These are phyloP conservation scores for Takifugu ocellatus DNA, from an alignment of 2,797 vertebrate species.

Conservation along the genomic window DNA sequence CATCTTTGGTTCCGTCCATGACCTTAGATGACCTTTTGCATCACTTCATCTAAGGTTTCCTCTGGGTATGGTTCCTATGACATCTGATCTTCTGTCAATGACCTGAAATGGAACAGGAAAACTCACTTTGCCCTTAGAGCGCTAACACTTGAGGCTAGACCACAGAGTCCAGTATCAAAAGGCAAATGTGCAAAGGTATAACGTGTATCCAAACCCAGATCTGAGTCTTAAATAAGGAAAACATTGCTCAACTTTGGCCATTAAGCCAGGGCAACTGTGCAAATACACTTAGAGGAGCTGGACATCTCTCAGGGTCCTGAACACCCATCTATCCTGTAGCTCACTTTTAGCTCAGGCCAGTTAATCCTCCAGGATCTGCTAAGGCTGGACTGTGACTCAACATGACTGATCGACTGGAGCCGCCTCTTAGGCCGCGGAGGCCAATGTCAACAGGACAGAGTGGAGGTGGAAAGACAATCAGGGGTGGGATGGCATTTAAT, in stretches of 20 bases:
- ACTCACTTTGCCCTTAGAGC: slow-evolving; percentile 53
- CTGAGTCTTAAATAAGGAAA: slow-evolving; percentile 56
- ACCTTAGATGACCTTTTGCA: too few relatives aligned
- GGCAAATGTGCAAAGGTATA: slow-evolving; percentile 48
- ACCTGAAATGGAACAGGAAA: slow-evolving; percentile 19
- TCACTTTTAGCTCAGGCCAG: slow-evolving; percentile 26
- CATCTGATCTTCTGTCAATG: slow-evolving; percentile 2
- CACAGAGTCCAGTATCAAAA: slow-evolving; percentile 37
- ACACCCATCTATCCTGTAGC: slow-evolving; percentile 36
- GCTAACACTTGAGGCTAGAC: slow-evolving; percentile 19
- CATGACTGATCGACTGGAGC: slow-evolving; percentile 28
- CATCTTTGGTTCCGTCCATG: too few relatives aligned
- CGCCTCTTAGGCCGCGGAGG: slow-evolving; percentile 35
- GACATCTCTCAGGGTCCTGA: slow-evolving; percentile 34
- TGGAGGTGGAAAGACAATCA: slow-evolving; percentile 62
- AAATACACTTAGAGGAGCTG: slow-evolving; percentile 51
- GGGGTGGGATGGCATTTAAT: slow-evolving; percentile 57
- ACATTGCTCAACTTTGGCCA: slow-evolving; percentile 57
- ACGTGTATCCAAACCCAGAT: slow-evolving; percentile 59
- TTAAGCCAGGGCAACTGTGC: slow-evolving; percentile 47
- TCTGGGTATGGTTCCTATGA: too few relatives aligned
- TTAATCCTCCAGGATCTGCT: slow-evolving; percentile 40
- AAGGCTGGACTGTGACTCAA: slow-evolving; percentile 23
- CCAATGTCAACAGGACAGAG: slow-evolving; percentile 55
- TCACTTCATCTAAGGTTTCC: too few relatives aligned